Percentiles rank a stretch among this genome's conserved stretches.
Conservation (phyloP, 2,888 invertebrate species). For the Hyposoter dolosus region DNA sequence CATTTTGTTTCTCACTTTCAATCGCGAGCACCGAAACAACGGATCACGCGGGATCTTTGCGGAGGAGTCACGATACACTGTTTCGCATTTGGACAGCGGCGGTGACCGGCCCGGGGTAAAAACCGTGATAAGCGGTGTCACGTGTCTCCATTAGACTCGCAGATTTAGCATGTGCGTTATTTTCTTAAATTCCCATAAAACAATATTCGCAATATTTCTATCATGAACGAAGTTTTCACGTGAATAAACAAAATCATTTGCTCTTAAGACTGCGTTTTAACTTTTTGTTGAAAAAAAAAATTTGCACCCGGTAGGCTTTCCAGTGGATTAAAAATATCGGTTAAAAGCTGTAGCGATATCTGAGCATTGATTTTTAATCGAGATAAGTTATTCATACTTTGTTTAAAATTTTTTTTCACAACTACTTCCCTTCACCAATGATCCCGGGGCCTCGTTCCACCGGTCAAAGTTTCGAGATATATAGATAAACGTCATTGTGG, state of each 20-base stretch:
- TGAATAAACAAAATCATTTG: too few relatives aligned
- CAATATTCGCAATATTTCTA: background rate
- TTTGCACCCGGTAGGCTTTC: background rate
- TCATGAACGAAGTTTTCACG: background rate
- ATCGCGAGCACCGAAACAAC: too few relatives aligned
- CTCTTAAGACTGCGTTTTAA: background rate
- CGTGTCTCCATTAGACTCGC: background rate
- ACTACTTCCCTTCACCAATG: background rate
- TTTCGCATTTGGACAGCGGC: conserved; percentile 13
- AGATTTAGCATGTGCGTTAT: background rate
- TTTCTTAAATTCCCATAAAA: background rate
- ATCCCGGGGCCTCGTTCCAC: background rate
- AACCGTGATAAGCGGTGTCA: conserved; percentile 57
- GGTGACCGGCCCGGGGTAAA: conserved; percentile 52
- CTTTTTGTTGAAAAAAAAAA: too few relatives aligned
- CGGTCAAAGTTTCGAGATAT: background rate
- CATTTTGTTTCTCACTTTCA: too few relatives aligned
- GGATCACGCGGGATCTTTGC: too few relatives aligned
- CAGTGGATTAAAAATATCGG: background rate
- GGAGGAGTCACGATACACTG: background rate
- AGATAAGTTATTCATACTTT: background rate
- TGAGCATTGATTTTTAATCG: background rate
- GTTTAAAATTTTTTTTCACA: conserved; percentile 8
- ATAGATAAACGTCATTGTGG: conserved; percentile 33
- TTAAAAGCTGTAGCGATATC: background rate